phyloP scores from a whole-genome alignment of 2,888 invertebrate genomes.

The Yponomeuta sedellus region DNA sequence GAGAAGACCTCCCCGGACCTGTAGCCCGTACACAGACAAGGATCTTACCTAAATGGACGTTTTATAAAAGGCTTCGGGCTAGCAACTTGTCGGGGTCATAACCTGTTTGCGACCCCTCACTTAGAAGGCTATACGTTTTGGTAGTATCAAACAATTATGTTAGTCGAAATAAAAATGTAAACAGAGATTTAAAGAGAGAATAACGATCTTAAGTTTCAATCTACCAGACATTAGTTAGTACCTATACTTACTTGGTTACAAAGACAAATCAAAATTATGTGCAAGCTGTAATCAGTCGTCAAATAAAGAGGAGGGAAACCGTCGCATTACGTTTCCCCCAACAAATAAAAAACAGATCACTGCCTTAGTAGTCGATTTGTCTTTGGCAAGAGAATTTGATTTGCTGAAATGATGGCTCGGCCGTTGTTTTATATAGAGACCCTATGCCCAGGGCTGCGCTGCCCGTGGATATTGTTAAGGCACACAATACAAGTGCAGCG shows the following conservation, averaged over 20 bases:
- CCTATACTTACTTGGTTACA: too few relatives aligned
- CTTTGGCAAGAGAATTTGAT: constrained; percentile 64
- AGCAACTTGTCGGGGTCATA: constrained; percentile 76
- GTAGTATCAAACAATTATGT: constrained; percentile 10
- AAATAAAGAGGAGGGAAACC: too few relatives aligned
- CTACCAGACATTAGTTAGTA: too few relatives aligned
- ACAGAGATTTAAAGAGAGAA: neutral
- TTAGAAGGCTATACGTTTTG: constrained; percentile 32
- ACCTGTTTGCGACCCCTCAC: constrained; percentile 76
- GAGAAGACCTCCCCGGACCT: constrained; percentile 25
- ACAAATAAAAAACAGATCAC: neutral
- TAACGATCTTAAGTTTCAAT: too few relatives aligned
- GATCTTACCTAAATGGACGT: constrained; percentile 50
- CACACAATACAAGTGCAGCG: constrained; percentile 71
- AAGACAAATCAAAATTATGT: too few relatives aligned
- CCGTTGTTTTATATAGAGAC: constrained; percentile 48
- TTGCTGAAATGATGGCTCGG: constrained; percentile 61
- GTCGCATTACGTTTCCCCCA: neutral
- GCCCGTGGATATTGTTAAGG: constrained; percentile 69
- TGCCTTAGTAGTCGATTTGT: constrained; percentile 57
- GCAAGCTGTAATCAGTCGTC: too few relatives aligned
- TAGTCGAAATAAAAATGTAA: constrained; percentile 4
- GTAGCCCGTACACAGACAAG: constrained; percentile 30
- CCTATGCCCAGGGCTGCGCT: constrained; percentile 28
- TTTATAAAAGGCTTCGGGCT: constrained; percentile 58